phyloP scores from a whole-genome alignment of 2,888 invertebrate species.

The Ischnus inquisitorius region DNA sequence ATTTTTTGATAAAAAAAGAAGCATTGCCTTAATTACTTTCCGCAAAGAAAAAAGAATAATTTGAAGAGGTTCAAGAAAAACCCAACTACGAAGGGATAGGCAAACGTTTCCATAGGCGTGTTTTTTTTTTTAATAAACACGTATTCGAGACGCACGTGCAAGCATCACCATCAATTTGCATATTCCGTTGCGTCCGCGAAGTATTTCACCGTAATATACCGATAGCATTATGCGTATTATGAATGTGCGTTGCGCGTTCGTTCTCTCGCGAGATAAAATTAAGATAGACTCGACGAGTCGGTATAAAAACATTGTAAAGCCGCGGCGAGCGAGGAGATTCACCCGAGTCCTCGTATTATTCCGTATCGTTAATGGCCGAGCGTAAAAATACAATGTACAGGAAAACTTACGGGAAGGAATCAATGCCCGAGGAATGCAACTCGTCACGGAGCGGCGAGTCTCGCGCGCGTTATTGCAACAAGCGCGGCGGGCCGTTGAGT shows the following conservation, averaged over 20 bases:
- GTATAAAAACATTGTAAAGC: slow-evolving; percentile 33
- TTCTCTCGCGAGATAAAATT: slow-evolving; percentile 32
- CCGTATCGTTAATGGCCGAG: slow-evolving; percentile 51
- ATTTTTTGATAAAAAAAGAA: too few relatives aligned
- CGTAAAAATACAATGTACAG: slow-evolving; percentile 59
- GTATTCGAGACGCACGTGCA: neutral
- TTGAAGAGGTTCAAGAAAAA: too few relatives aligned
- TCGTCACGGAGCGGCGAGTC: slow-evolving; percentile 34
- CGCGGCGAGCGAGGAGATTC: neutral
- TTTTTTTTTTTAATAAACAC: too few relatives aligned
- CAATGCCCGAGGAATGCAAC: slow-evolving; percentile 45
- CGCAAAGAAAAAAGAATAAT: too few relatives aligned
- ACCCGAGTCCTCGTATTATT: slow-evolving; percentile 26
- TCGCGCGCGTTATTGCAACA: slow-evolving; percentile 36
- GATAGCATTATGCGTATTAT: slow-evolving; percentile 1
- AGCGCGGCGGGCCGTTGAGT: neutral
- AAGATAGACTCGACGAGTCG: slow-evolving; percentile 23
- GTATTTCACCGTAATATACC: slow-evolving; percentile 3
- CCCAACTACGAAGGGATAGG: too few relatives aligned
- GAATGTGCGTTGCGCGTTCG: neutral
- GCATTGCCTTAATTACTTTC: too few relatives aligned
- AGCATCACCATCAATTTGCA: slow-evolving; percentile 5
- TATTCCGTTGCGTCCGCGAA: neutral
- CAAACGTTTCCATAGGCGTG: too few relatives aligned
- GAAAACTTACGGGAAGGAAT: slow-evolving; percentile 23